Percentiles rank a stretch among this genome's conserved stretches.
phyloP scores from a whole-genome alignment of 2,113 vertebrate species.

The Lepus americanus region DNA sequence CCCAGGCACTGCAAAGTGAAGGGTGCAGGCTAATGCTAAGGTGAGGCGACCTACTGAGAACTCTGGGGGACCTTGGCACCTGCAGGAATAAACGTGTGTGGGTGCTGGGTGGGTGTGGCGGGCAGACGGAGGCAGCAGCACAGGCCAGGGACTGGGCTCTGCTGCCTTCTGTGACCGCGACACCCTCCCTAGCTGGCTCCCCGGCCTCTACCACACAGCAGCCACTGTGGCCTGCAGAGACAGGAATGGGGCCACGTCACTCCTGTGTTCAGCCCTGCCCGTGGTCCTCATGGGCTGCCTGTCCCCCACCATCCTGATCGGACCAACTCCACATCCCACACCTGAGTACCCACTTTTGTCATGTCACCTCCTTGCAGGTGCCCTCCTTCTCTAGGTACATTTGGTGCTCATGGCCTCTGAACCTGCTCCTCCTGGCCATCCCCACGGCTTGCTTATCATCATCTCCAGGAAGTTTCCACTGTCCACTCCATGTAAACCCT shows the following conservation, averaged over 20 bases:
- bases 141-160: neutral
- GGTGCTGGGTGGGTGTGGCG: no score
- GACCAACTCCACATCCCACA: no score
- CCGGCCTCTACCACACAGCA: neutral
- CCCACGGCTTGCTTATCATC: no score
- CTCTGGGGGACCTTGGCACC: rapidly evolving
- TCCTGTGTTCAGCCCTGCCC: no score
- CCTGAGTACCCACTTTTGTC: neutral
- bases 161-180: neutral
- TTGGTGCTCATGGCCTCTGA: no score
- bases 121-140: no score
- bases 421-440: neutral
- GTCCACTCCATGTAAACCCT: neutral
- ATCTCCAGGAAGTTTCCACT: neutral
- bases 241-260: rapidly evolving
- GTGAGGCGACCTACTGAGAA: neutral
- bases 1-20: neutral
- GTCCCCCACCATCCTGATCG: neutral
- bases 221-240: neutral
- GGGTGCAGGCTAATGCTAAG: neutral
- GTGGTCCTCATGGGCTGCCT: rapidly evolving
- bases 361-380: neutral
- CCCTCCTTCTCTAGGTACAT: neutral
- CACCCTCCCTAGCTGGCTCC: neutral
- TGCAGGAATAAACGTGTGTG: neutral